These are phyloP conservation scores for Argya squamiceps DNA, from an alignment of 2,797 vertebrate genomes.

Conservation along the genomic window DNA sequence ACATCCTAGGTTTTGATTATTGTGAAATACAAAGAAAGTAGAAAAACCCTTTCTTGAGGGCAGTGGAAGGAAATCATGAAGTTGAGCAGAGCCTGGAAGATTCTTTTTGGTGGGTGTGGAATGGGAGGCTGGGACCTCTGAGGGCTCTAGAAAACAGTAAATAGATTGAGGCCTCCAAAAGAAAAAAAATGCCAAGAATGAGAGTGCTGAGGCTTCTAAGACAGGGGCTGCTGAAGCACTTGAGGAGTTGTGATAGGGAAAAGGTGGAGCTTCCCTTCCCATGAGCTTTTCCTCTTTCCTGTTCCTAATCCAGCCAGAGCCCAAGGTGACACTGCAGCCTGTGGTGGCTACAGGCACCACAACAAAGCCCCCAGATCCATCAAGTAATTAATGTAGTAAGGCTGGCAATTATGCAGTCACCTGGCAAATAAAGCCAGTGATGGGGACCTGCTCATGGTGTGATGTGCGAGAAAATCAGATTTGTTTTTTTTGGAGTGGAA, in stretches of 20 bases:
- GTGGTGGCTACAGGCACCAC: neutral
- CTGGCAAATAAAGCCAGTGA: accelerated
- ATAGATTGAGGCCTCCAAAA: neutral
- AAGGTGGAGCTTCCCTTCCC: neutral
- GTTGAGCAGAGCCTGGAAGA: neutral
- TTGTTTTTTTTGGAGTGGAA: neutral
- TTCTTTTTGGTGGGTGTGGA: neutral
- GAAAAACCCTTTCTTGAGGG: neutral
- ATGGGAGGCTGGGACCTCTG: neutral
- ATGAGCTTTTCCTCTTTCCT: neutral
- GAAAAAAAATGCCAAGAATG: neutral
- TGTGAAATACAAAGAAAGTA: neutral
- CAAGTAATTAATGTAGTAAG: neutral
- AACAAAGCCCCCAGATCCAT: neutral
- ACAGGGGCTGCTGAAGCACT: neutral
- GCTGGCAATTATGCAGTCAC: neutral
- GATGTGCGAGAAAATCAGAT: neutral
- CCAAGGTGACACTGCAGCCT: neutral
- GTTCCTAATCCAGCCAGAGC: neutral
- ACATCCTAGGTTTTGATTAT: neutral
- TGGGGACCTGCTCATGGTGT: neutral
- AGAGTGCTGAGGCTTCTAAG: neutral
- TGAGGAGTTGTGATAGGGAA: neutral
- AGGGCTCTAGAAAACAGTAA: neutral
- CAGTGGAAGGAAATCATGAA: neutral